These are phyloP conservation scores for Amblyornis subalaris DNA, from an alignment of 2,113 vertebrate genomes.

Conservation along the genomic window DNA sequence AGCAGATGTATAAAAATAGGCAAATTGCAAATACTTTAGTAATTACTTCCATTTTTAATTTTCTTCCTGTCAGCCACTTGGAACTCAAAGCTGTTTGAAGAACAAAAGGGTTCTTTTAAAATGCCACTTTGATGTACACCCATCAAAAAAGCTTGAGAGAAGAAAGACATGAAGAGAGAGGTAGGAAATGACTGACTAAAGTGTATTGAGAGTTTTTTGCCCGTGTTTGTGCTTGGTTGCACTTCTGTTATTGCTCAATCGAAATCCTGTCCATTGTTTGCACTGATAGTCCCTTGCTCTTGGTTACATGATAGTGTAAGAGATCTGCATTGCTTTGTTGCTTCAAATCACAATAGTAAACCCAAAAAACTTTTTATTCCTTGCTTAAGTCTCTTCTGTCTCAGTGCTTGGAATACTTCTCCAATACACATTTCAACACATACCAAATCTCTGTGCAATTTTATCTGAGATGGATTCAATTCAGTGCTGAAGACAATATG, in stretches of 20 bases:
- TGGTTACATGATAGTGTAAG: background rate
- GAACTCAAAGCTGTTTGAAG: background rate
- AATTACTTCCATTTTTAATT: background rate
- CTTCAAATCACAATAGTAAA: background rate
- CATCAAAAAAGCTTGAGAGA: background rate
- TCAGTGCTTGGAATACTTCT: background rate
- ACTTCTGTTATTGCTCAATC: background rate
- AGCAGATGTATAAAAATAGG: background rate
- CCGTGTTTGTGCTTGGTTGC: background rate
- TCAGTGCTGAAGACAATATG: background rate
- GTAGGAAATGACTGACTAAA: background rate
- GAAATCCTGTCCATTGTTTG: background rate
- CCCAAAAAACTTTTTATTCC: background rate
- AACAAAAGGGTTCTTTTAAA: background rate
- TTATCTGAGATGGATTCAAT: background rate
- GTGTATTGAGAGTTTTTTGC: background rate
- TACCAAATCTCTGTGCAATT: background rate
- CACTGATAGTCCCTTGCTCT: background rate
- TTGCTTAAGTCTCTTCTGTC: background rate
- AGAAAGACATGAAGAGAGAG: background rate
- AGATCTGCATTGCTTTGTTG: background rate
- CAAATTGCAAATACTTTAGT: background rate
- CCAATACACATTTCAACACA: accelerated
- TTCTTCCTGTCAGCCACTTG: background rate
- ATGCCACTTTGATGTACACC: background rate